Evolutionary conservation across 2,888 invertebrate genomes (phyloP), one percentile per base, ranked within the genome.

Genomic region (Arctia plantaginis): DNA sequence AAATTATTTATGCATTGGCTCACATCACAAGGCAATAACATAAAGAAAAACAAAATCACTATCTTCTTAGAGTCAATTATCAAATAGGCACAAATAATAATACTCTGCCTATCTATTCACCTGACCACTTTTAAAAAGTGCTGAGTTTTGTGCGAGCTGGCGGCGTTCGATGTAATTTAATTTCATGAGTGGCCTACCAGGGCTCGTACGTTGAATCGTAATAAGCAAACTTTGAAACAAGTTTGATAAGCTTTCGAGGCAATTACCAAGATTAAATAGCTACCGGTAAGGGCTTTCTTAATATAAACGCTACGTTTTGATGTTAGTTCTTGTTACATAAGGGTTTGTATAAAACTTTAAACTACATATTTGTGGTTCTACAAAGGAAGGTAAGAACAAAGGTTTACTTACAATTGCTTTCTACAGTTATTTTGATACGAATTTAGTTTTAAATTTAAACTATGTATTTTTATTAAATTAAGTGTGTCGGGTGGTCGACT

Each of bases 101-200:
- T 44, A 59, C 10, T 27, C 18, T n/a, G n/a, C 35, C 44, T 86
- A 87, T 39, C 72, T 79, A 76, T 51, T 75, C 75, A 75, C 71
- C 73, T 82, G 82, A 85, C 83, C 82, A 84, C 86, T 91, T 91
- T 91, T 90, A 90, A 92, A 92, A 90, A 85, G 85, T 84, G 85
- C 81, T 84, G 87, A 91, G 90, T 90, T 90, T 88, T 86, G 84
- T 88, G 85, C 86, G 78, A 80, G 87, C 88, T 80, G 83, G 75
- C 84, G 82, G 81, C 85, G 89, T 89, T 91, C 90, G 88, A 88
- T 90, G 91, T 93, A 92, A 93, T 93, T 93, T 93, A 93, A 93
- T 93, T 92, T 91, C 90, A 90, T 90, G 93, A 93, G 93, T 93
- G 92, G 92, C 87, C 91, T 88, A 87, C 90, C 87, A 85, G 81